A percentile compares a stretch with the other conserved stretches of the same genome.
Evolutionary conservation across 2,797 vertebrate species (phyloP).

Genomic region (Enteromius trimaculatus): DNA sequence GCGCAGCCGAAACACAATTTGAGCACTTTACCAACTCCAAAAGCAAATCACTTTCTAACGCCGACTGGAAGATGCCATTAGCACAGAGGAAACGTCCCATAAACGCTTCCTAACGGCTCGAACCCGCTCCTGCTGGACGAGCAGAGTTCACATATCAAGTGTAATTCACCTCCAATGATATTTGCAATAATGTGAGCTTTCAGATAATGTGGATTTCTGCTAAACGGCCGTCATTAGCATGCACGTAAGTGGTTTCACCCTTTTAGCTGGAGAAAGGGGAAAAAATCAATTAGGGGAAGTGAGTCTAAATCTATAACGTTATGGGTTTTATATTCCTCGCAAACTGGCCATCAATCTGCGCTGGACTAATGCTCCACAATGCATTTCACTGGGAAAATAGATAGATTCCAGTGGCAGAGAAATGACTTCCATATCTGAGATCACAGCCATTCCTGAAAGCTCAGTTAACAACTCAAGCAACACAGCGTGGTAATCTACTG

Average conservation of each 20-base stretch:
- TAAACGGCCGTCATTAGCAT: conserved; percentile 83
- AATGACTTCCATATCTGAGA: conserved; percentile 14
- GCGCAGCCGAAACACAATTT: conserved; percentile 19
- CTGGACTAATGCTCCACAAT: conserved; percentile 70
- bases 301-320: conserved; percentile 81
- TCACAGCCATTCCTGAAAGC: conserved; percentile 25
- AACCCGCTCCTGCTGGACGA: conserved; percentile 69
- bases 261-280: conserved; percentile 73
- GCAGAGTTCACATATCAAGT: conserved; percentile 78
- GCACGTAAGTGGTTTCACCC: conserved; percentile 82
- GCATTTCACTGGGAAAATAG: conserved; percentile 41
- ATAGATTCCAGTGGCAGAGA: conserved; percentile 43
- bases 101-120: conserved; percentile 45
- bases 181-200: conserved; percentile 82
- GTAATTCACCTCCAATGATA: conserved; percentile 77
- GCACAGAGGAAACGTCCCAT: conserved; percentile 36
- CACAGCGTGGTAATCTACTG: neutral
- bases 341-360: conserved; percentile 74
- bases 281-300: conserved; percentile 81
- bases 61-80: conserved; percentile 38
- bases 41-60: conserved; percentile 15
- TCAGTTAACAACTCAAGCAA: conserved; percentile 3
- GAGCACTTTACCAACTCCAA: conserved; percentile 40
- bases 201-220: conserved; percentile 77
- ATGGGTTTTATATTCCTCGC: conserved; percentile 77